Percentiles rank a stretch among this genome's conserved stretches.
Conservation (phyloP, 2,113 vertebrate species). For the Phaetusa simplex region DNA sequence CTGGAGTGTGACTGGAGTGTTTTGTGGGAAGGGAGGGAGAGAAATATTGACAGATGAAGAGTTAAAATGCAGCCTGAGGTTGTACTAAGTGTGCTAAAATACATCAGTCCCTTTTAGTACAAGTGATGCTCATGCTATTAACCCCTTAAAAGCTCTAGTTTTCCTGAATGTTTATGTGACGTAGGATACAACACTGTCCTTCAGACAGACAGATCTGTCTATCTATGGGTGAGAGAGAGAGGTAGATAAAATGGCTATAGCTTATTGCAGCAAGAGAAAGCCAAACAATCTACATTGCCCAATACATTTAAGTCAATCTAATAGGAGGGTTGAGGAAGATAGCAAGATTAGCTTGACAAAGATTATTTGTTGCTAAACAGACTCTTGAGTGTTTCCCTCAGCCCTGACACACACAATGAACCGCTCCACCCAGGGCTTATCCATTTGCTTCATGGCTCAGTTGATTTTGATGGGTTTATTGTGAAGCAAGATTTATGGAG, state of each 20-base stretch:
- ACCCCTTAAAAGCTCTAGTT: neutral
- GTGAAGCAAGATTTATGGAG: conserved; percentile 43
- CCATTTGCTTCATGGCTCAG: conserved; percentile 49
- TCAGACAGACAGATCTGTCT: neutral
- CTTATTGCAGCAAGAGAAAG: conserved; percentile 36
- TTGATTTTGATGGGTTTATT: conserved; percentile 54
- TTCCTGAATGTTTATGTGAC: neutral
- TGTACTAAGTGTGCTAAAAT: neutral
- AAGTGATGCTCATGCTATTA: neutral
- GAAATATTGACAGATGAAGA: neutral
- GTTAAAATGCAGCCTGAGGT: neutral
- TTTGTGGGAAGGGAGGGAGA: neutral
- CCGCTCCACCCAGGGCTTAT: conserved; percentile 27
- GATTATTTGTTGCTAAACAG: conserved; percentile 51
- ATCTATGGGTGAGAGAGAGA: neutral
- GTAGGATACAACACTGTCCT: neutral
- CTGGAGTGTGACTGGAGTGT: neutral
- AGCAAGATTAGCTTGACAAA: conserved; percentile 30
- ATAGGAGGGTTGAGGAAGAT: conserved; percentile 38
- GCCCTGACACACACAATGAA: neutral
- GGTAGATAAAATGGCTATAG: neutral
- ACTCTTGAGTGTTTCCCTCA: neutral
- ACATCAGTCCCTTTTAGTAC: neutral
- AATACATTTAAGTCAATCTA: conserved; percentile 11
- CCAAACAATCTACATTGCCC: conserved; percentile 37